These are phyloP conservation scores for Yponomeuta malinellus DNA, from an alignment of 2,888 invertebrate species.

Conservation along the genomic window DNA sequence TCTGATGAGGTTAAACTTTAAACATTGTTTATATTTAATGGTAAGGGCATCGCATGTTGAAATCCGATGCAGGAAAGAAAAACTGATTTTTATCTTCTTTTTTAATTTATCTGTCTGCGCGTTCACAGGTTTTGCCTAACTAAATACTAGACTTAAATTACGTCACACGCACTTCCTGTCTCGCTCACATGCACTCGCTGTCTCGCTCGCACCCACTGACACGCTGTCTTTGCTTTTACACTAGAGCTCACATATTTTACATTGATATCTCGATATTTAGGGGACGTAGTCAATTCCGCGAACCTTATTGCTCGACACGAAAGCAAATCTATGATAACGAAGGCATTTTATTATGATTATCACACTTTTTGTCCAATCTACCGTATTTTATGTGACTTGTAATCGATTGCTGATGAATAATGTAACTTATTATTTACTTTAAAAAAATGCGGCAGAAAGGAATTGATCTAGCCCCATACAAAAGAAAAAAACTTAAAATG, in stretches of 20 bases:
- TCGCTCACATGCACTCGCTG: slow-evolving; percentile 33
- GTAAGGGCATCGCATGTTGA: slow-evolving; percentile 35
- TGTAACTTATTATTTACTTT: slow-evolving; percentile 25
- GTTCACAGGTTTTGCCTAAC: slow-evolving; percentile 68
- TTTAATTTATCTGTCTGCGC: slow-evolving; percentile 43
- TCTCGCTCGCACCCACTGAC: slow-evolving; percentile 36
- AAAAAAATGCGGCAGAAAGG: slow-evolving; percentile 25
- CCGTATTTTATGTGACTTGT: neutral
- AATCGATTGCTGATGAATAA: neutral
- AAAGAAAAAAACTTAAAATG: slow-evolving; percentile 55
- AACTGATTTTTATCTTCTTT: slow-evolving; percentile 26
- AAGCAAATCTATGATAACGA: slow-evolving; percentile 28
- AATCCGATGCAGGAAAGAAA: slow-evolving; percentile 51
- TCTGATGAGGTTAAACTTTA: neutral
- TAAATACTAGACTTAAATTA: slow-evolving; percentile 69
- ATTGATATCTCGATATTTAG: slow-evolving; percentile 46
- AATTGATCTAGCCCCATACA: slow-evolving; percentile 65
- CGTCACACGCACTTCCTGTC: slow-evolving; percentile 35
- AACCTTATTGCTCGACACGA: slow-evolving; percentile 23
- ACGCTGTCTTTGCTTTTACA: slow-evolving; percentile 51
- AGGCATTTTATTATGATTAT: slow-evolving; percentile 50
- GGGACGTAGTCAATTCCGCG: slow-evolving; percentile 64
- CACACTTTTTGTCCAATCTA: slow-evolving; percentile 38
- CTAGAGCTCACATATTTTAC: slow-evolving; percentile 58
- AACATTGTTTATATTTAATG: slow-evolving; percentile 1